Conservation (phyloP, 1,140 invertebrate species). For the Andrena cerasifolii region DNA sequence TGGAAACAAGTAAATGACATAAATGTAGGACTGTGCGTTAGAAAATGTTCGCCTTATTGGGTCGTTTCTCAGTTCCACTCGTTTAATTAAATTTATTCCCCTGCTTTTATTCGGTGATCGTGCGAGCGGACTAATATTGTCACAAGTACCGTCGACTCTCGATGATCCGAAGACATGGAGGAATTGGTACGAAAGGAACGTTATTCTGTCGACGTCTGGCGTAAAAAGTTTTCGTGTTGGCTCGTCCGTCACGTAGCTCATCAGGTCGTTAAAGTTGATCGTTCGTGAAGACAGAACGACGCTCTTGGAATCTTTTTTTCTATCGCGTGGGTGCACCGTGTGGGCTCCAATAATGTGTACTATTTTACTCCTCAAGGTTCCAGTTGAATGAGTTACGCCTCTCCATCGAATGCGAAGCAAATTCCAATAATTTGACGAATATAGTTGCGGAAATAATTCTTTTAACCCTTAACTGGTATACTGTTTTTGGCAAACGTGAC, state of each 20-base stretch:
- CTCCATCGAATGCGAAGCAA: background rate
- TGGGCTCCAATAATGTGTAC: conserved; percentile 30
- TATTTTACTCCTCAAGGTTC: conserved; percentile 11
- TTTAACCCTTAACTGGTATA: background rate
- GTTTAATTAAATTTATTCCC: too few relatives aligned
- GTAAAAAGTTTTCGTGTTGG: conserved; percentile 22
- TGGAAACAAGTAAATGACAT: background rate
- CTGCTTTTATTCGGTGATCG: too few relatives aligned
- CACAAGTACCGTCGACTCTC: background rate
- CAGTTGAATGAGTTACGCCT: conserved; percentile 32
- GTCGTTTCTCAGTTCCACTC: too few relatives aligned
- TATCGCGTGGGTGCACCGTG: conserved; percentile 57
- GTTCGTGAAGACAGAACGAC: conserved; percentile 26
- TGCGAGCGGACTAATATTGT: too few relatives aligned
- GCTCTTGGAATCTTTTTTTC: conserved; percentile 48
- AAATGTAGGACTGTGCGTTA: background rate
- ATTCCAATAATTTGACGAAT: background rate
- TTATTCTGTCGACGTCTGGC: conserved; percentile 3
- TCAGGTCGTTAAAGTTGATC: conserved; percentile 58
- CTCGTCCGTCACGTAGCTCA: conserved; percentile 45
- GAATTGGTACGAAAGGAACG: conserved; percentile 18
- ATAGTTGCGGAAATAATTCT: background rate
- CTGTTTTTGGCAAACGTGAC: too few relatives aligned
- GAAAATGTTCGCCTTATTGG: too few relatives aligned
- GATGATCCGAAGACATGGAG: background rate